Percentiles rank a stretch among this genome's conserved stretches.
These are phyloP conservation scores for Numida meleagris DNA, from an alignment of 2,113 vertebrate genomes.

Conservation along the genomic window DNA sequence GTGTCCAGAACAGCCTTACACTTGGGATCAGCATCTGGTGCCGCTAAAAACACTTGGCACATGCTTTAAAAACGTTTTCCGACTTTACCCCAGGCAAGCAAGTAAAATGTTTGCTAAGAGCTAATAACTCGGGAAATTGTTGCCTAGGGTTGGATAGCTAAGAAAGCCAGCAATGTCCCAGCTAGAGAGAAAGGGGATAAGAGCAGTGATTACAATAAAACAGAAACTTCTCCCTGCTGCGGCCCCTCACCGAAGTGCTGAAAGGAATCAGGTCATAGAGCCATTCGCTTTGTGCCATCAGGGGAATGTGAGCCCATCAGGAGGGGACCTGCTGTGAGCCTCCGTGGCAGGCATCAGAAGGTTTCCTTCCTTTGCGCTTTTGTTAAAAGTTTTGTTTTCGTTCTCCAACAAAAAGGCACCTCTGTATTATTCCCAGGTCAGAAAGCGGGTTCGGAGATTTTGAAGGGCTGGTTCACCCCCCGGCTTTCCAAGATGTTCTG, in stretches of 20 bases:
- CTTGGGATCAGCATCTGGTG: not conserved
- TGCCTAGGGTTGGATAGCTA: not conserved
- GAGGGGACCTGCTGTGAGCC: not conserved
- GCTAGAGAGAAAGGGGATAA: not conserved
- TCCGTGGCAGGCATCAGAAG: rapidly evolving
- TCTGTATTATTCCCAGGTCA: not conserved
- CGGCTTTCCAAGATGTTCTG: not conserved
- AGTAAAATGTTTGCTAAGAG: not conserved
- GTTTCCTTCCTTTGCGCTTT: not conserved
- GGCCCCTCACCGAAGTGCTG: not conserved
- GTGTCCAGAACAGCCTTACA: not conserved
- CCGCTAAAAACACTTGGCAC: not conserved
- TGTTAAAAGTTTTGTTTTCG: not conserved
- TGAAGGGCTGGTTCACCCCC: not conserved
- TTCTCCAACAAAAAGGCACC: not conserved
- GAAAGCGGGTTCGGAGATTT: rapidly evolving
- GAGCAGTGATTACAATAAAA: not conserved
- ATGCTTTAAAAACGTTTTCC: not conserved
- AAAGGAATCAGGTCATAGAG: not conserved
- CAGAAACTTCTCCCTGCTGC: not conserved
- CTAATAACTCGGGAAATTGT: not conserved
- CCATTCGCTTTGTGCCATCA: rapidly evolving
- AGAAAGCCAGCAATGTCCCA: not conserved
- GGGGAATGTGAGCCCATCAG: not conserved
- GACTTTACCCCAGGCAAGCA: not conserved